Evolutionary conservation across 2,797 vertebrate genomes (phyloP).

Genomic region (Leuciscus waleckii): DNA sequence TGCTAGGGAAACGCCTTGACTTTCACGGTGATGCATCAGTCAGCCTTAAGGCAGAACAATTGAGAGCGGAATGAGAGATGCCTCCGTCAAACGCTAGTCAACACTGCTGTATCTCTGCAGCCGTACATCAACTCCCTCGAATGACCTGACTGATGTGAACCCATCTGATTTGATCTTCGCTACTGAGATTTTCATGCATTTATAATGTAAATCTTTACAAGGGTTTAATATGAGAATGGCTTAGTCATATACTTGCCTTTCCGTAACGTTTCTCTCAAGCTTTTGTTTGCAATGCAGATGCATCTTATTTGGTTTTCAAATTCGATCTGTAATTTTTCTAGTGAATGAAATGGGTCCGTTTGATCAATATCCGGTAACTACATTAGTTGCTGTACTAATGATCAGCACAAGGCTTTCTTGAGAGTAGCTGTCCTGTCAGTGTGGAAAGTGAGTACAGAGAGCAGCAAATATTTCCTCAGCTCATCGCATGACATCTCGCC

Average conservation of each 20-base stretch:
- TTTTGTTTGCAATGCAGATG: neutral
- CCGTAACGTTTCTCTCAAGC: neutral
- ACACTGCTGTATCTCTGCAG: conserved; percentile 36
- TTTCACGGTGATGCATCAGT: conserved; percentile 65
- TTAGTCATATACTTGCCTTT: conserved; percentile 24
- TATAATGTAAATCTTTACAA: conserved; percentile 8
- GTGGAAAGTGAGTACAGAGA: conserved; percentile 1
- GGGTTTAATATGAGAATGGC: conserved; percentile 3
- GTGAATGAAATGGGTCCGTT: neutral
- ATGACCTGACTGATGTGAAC: conserved; percentile 51
- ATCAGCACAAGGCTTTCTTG: neutral
- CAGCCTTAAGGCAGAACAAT: conserved; percentile 64
- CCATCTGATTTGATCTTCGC: conserved; percentile 43
- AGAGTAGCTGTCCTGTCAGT: conserved; percentile 29
- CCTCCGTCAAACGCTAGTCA: conserved; percentile 64
- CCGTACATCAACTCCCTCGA: conserved; percentile 28
- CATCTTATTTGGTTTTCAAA: conserved; percentile 35
- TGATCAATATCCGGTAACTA: conserved; percentile 5
- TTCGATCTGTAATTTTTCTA: neutral
- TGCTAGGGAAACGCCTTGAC: conserved; percentile 71
- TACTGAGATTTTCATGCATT: conserved; percentile 53
- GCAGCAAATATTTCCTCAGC: neutral
- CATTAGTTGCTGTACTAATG: conserved; percentile 17
- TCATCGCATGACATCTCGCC: neutral
- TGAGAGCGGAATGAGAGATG: conserved; percentile 59